These are phyloP conservation scores for Phania funesta DNA, from an alignment of 2,888 invertebrate species.

Conservation along the genomic window DNA sequence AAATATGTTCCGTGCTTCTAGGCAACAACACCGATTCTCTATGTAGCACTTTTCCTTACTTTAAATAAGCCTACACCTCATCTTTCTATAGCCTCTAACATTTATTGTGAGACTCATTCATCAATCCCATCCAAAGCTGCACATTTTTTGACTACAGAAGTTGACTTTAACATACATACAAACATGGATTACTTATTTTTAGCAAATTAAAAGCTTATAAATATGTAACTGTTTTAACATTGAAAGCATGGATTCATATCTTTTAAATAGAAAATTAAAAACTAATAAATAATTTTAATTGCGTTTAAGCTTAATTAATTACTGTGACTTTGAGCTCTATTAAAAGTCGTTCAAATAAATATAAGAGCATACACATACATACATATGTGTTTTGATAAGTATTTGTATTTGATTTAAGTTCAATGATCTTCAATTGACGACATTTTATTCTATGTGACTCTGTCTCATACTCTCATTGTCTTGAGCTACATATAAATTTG, in stretches of 20 bases:
- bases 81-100: no score
- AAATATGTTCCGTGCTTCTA: no score
- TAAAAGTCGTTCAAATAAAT: not conserved
- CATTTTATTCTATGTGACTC: conserved; percentile 18
- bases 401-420: conserved; percentile 30
- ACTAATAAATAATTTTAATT: conserved; percentile 20
- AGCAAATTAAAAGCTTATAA: no score
- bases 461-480: not conserved
- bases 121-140: no score
- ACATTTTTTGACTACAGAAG: no score
- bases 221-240: not conserved
- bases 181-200: no score
- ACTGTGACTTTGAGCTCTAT: conserved; percentile 10
- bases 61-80: no score
- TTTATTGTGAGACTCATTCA: no score
- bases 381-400: not conserved
- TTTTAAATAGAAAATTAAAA: conserved; percentile 16
- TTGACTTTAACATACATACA: no score
- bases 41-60: no score
- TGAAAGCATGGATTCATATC: not conserved
- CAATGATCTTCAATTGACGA: conserved; percentile 45
- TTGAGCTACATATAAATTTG: conserved; percentile 2
- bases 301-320: conserved; percentile 40
- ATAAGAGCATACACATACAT: no score
- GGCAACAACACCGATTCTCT: no score